Conservation (phyloP, 1,140 invertebrate genomes). For the Danaus melanippus region DNA sequence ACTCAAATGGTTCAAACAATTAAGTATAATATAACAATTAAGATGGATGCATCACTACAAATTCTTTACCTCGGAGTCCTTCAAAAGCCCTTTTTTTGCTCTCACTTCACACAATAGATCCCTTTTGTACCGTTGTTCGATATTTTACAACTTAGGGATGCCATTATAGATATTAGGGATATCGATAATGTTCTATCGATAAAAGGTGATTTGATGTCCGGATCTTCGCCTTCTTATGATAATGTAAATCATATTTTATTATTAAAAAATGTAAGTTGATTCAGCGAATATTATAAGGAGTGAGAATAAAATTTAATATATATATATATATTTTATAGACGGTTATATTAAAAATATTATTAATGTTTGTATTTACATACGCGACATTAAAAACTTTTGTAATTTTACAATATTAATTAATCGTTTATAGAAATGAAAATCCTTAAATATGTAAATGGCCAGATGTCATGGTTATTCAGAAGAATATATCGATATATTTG, state of each 20-base stretch:
- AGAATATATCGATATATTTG: conserved; percentile 4
- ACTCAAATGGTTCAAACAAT: conserved; percentile 6
- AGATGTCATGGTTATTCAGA: background rate
- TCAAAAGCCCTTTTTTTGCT: conserved; percentile 30
- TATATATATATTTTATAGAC: too few relatives aligned
- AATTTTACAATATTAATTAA: too few relatives aligned
- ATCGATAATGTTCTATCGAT: conserved; percentile 25
- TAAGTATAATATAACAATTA: conserved; percentile 16
- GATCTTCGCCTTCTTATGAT: background rate
- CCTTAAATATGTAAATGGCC: too few relatives aligned
- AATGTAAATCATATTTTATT: too few relatives aligned
- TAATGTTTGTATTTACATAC: too few relatives aligned
- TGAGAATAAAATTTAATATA: too few relatives aligned
- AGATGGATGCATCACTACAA: conserved; percentile 11
- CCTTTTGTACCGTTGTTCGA: conserved; percentile 29
- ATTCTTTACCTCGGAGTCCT: conserved; percentile 10
- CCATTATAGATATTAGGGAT: conserved; percentile 9
- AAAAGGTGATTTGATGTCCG: conserved; percentile 9
- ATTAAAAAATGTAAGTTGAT: too few relatives aligned
- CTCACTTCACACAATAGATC: conserved; percentile 25
- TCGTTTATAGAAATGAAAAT: too few relatives aligned
- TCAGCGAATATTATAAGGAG: too few relatives aligned
- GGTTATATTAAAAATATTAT: too few relatives aligned
- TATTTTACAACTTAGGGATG: conserved; percentile 28
- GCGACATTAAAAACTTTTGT: too few relatives aligned